Conservation (phyloP, 2,113 vertebrate species). For the Cynocephalus volans region DNA sequence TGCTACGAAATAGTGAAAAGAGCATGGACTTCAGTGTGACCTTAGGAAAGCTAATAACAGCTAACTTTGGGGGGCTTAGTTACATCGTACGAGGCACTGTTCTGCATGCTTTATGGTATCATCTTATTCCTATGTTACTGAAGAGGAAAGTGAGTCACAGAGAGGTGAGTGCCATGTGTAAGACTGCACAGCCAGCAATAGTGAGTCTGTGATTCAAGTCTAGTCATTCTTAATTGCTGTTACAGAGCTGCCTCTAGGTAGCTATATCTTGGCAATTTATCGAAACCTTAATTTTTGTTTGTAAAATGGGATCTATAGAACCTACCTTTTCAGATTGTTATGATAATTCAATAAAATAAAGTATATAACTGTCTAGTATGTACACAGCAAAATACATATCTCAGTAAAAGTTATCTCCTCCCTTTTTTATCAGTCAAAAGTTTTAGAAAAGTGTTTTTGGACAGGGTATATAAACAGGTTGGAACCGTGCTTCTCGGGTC, state of each 20-base stretch:
- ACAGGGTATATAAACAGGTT: neutral
- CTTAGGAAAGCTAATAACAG: neutral
- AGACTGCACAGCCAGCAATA: neutral
- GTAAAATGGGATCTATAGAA: neutral
- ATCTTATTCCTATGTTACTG: neutral
- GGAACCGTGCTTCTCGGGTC: neutral
- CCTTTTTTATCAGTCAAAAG: neutral
- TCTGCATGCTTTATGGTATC: neutral
- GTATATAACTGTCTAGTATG: neutral
- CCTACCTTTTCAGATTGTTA: neutral
- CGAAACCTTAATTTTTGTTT: neutral
- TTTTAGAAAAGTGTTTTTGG: neutral
- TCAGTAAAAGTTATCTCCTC: neutral
- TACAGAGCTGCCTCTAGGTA: neutral
- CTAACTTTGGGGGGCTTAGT: neutral
- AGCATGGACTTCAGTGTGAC: neutral
- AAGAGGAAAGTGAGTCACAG: neutral
- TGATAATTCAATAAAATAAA: neutral
- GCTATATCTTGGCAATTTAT: neutral
- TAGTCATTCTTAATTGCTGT: neutral
- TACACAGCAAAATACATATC: neutral
- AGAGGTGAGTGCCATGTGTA: neutral
- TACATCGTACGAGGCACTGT: neutral
- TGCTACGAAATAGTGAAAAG: neutral
- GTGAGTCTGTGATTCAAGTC: neutral